A percentile compares a stretch with the other conserved stretches of the same genome.
Conservation (phyloP, 2,113 vertebrate species). For the human (Homo sapiens) region DNA sequence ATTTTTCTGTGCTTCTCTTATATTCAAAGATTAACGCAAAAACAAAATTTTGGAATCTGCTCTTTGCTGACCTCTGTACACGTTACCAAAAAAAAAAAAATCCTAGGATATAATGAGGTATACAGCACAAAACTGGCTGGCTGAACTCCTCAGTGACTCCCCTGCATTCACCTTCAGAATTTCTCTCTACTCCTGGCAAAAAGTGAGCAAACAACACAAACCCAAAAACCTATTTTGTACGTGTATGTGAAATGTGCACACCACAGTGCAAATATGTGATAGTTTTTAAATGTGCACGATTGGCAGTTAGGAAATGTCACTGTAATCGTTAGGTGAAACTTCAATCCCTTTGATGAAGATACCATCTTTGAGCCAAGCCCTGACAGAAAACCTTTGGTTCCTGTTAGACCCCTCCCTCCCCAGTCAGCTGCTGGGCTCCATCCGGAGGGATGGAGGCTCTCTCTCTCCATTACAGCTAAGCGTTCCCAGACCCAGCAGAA, state of each 20-base stretch:
- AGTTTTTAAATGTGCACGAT: conserved; percentile 25
- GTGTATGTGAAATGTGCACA: not conserved
- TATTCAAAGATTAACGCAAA: not conserved
- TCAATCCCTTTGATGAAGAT: conserved; percentile 68
- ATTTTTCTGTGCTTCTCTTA: conserved; percentile 1
- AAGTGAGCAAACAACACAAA: conserved; percentile 33
- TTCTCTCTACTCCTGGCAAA: not conserved
- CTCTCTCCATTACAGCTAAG: conserved; percentile 51
- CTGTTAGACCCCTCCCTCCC: conserved; percentile 28
- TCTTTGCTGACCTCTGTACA: not conserved
- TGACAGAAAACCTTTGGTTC: conserved; percentile 66
- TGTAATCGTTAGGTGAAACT: conserved; percentile 47
- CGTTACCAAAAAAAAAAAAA: not conserved
- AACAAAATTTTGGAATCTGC: not conserved
- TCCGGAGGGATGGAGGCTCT: conserved; percentile 42
- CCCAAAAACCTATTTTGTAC: not conserved
- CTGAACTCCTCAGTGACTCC: not conserved
- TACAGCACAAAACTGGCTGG: not conserved
- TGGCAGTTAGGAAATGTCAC: conserved; percentile 53
- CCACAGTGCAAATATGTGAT: not conserved
- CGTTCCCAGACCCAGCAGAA: conserved; percentile 67
- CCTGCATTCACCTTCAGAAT: not conserved
- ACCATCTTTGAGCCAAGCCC: conserved; percentile 62
- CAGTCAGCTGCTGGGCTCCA: conserved; percentile 47
- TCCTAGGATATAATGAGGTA: not conserved